Evolutionary conservation across 2,888 invertebrate genomes (phyloP), one percentile per base, ranked within the genome.

Genomic region (Falcaria lacertinaria): DNA sequence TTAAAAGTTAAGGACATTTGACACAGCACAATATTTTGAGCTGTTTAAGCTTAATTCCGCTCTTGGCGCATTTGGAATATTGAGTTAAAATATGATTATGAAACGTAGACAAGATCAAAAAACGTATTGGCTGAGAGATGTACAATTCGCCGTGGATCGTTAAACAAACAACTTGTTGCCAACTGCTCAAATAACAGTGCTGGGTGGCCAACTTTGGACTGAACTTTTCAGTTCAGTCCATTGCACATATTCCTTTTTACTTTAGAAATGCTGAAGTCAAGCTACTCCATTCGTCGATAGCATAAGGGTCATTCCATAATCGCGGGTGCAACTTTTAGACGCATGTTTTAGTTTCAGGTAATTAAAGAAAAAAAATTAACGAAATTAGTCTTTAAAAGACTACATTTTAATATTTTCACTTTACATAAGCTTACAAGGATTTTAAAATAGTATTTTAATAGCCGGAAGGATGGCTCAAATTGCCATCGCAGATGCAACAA

Each of bases 161-260:
- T 39, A 34, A 35, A 47, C 53, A 48, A 55, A 52, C 57, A 57
- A 67, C 65, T 68, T 65, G 68, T 67, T 63, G 66, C 64, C 52
- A 57, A 45, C 53, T 43, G 45, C 14, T 45, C 41, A 33, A 44
- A 42, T 43, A 54, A 43, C 50, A 48, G 42, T 34, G 44, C 36
- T 22, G 37, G 43, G 58, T 55, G 54, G 54, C 56, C 50, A 57
- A 53, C 47, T 22, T 37, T 48, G 48, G 53, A 50, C 44, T 36
- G 40, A 65, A 69, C 51, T 67, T 69, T 62, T 55, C 53, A 52
- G 52, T 60, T 50, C 50, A 67, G 60, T 68, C 57, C 54, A 64
- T 60, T 63, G 62, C 63, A 63, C 60, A 60, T 54, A 52, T 48
- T 33, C 32, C 38, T 37, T 54, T 54, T 41, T 43, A 60, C 54